Conservation (phyloP, 2,113 vertebrate genomes). For the Sterrhoptilus dennistouni region DNA sequence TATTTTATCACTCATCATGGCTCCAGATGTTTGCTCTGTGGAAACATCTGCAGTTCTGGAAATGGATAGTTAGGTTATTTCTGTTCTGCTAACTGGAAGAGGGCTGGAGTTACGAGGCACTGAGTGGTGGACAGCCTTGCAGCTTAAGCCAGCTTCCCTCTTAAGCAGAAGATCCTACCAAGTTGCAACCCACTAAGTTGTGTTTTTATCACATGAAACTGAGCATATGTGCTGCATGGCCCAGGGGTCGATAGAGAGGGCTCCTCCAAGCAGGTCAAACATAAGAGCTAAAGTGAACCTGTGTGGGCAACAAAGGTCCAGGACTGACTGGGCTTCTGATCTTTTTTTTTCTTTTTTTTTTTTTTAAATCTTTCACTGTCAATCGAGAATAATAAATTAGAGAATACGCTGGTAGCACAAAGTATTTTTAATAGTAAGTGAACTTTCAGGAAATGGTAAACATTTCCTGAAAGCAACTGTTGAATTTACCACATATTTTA, state of each 20-base stretch:
- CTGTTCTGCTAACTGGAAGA: slow-evolving; percentile 59
- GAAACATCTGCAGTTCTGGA: slow-evolving; percentile 49
- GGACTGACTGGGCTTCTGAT: not conserved
- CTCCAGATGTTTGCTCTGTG: slow-evolving; percentile 10
- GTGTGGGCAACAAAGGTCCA: not conserved
- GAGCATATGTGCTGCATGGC: not conserved
- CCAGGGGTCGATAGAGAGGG: not conserved
- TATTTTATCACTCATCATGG: not conserved
- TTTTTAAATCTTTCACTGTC: not conserved
- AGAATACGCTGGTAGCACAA: not conserved
- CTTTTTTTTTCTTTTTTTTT: not conserved
- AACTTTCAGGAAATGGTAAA: too few relatives aligned
- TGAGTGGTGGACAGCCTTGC: not conserved
- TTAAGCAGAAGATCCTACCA: not conserved
- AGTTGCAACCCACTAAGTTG: not conserved
- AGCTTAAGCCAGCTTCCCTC: not conserved
- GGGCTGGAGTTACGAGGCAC: slow-evolving; percentile 26
- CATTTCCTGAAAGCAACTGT: not conserved
- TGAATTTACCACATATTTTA: not conserved
- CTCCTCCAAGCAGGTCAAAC: not conserved
- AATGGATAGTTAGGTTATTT: slow-evolving; percentile 43
- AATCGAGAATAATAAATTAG: not conserved
- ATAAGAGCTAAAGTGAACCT: not conserved
- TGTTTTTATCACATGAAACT: not conserved
- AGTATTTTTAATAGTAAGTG: not conserved